Base-by-base conservation (phyloP, 2,888 invertebrate species). In the Dicyrtoma fusca region DNA sequence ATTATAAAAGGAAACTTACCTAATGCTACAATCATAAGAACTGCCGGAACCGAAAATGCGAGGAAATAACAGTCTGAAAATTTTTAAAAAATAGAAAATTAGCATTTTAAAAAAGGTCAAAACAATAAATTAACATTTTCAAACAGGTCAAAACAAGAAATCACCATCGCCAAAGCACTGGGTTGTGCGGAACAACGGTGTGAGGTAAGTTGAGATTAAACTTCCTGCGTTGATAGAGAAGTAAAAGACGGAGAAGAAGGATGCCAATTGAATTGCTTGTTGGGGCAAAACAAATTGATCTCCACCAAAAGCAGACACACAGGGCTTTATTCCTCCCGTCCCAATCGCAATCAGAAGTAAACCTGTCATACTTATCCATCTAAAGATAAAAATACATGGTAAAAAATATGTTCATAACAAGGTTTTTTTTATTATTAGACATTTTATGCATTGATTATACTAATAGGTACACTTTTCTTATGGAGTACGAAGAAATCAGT, bases 161-260 rank as follows among this genome's bases (percentile, higher is more conserved):
- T n/a, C n/a, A n/a, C n/a, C 66, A 13, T 66, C 62, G 8, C 61
- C 73, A 69, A 75, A 76, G 55, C 76, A 76, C 17, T 65, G 49
- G 10, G 72, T 84, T 76, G 88, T 87, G 81, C 91, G 86, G 55
- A 93, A 84, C 21, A 89, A 86, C 0, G 93, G 93, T 0, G 91
- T 91, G 6, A 92, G 81, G 66, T 91, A 85, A 70, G 91, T 92
- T 6, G 92, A 87, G 21, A 88, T 76, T 25, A 86, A 82, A 74
- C 86, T 85, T 23, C 88, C 88, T 17, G 78, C 77, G 83, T 97
- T 97, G 82, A 97, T 96, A 55, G 95, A 86, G 82, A 97, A 94
- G 85, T 97, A 97, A 84, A 97, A 97, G 1, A 96, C 85, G 0
- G 96, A 96, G 85, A 97, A 97, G 85, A 95, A 97, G 74, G 88